Evolutionary conservation across 2,797 vertebrate species (phyloP).

Genomic region (Toxotes lorentzi): DNA sequence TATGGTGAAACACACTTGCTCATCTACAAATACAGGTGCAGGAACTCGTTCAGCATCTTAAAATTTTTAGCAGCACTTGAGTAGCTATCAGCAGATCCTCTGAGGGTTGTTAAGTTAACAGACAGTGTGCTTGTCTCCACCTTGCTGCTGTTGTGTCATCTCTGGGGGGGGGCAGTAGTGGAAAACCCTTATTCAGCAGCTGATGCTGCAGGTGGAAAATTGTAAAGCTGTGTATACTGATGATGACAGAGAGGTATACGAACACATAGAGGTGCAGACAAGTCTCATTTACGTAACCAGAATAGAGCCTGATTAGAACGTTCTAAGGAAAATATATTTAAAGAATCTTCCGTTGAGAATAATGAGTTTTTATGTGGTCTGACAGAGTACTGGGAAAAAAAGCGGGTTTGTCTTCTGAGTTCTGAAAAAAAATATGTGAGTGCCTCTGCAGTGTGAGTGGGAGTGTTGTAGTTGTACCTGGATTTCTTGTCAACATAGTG

Average conservation of each 20-base stretch:
- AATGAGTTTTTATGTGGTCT: neutral
- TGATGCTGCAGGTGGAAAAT: constrained; percentile 49
- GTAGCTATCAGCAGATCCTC: constrained; percentile 42
- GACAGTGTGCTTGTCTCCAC: constrained; percentile 22
- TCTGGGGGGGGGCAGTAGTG: constrained; percentile 36
- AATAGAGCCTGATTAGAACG: constrained; percentile 50
- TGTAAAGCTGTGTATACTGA: constrained; percentile 38
- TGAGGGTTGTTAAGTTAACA: constrained; percentile 66
- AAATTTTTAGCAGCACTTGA: constrained; percentile 50
- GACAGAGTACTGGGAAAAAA: constrained; percentile 5
- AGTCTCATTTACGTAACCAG: constrained; percentile 37
- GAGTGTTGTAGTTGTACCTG: neutral
- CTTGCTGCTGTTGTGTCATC: constrained; percentile 53
- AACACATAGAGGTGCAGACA: constrained; percentile 38
- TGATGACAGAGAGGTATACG: constrained; percentile 52
- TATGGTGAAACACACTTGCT: constrained; percentile 26
- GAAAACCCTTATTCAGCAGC: constrained; percentile 58
- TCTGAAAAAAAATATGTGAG: neutral
- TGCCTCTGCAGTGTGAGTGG: neutral
- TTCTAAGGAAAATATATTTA: constrained; percentile 7
- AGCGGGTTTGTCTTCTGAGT: neutral
- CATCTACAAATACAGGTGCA: constrained; percentile 20
- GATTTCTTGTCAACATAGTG: constrained; percentile 9
- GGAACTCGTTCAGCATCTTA: constrained; percentile 21
- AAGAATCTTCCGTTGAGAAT: neutral